Percentiles rank a stretch among this genome's conserved stretches.
Conservation (phyloP, 2,888 invertebrate species). For the Zygaena filipendulae region DNA sequence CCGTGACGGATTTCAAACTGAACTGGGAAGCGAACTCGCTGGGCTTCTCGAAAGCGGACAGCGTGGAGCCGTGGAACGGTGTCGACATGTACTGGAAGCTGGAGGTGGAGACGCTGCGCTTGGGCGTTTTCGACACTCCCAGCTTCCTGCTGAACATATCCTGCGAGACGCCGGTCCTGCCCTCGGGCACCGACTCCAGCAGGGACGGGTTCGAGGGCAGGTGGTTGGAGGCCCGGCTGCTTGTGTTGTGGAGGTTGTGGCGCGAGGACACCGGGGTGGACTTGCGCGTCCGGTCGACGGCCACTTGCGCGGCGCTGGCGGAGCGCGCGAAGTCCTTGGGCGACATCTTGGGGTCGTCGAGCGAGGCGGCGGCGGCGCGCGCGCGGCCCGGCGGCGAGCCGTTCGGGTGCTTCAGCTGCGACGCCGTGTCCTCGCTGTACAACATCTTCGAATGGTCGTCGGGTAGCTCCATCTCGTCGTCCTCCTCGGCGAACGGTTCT, state of each 20-base stretch:
- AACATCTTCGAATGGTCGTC: conserved; percentile 24
- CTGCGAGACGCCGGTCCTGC: conserved; percentile 44
- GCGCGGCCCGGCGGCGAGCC: conserved; percentile 47
- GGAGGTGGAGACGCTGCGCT: conserved; percentile 79
- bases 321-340: conserved; percentile 67
- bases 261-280: conserved; percentile 38
- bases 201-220: conserved; percentile 72
- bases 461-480: conserved; percentile 26
- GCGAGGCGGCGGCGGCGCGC: conserved; percentile 29
- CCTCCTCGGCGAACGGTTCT: conserved; percentile 48
- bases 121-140: conserved; percentile 60
- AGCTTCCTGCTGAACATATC: conserved; percentile 50
- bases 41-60: conserved; percentile 80
- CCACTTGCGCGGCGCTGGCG: conserved; percentile 77
- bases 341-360: conserved; percentile 25
- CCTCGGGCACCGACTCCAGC: conserved; percentile 78
- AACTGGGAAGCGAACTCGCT: conserved; percentile 83
- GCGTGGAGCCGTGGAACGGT: conserved; percentile 85
- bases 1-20: conserved; percentile 75
- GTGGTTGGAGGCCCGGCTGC: conserved; percentile 64
- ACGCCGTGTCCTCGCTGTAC: conserved; percentile 33
- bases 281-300: conserved; percentile 45
- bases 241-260: conserved; percentile 69
- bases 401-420: conserved; percentile 31
- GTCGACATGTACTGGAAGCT: conserved; percentile 88